Base-by-base conservation (phyloP, 2,113 vertebrate genomes). In the Spizaetus ornatus region DNA sequence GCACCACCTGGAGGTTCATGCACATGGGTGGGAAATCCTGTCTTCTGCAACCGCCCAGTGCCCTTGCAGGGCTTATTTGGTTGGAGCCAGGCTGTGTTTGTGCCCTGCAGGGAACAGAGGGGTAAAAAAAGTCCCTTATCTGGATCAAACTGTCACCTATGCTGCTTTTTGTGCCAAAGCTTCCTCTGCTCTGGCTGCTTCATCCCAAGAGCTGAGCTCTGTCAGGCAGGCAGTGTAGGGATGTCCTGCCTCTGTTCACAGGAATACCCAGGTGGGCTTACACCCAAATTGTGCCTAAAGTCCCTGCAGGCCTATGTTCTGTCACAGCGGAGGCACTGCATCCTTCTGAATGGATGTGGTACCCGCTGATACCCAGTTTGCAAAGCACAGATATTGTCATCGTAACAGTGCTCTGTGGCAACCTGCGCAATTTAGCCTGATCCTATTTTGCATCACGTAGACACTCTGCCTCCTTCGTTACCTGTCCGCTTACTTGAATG, bases 301-400 rank as follows among this genome's bases (percentile, higher is more conserved):
- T 22, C 65, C 31, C 45, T 56, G 42, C 26, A 25, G 36, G n/a
- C 14, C 36, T 52, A 5, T 13, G 27, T 32, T 70, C 36, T 8
- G 4, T 32, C 59, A 16, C 0, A 0, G 2, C 13, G 42, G 36
- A 74, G 21, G 18, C 25, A 53, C 43, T 61, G 31, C 12, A 34
- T 23, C 10, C 12, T 19, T 58, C 34, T 32, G 25, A 70, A 69
- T 3, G 21, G 25, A 48, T 26, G 71, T 22, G 20, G n/a, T 25
- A 62, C 21, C 34, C 31, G 34, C 25, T 48, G 74, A 90, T 29
- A 59, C 7, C 25, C 38, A 18, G 47, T 3, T 48, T 59, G 32
- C n/a, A 63, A 16, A 15, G 42, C 48, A 56, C 0, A 0, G 59
- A 9, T 70, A 36, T 27, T 67, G 47, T 23, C 32, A 43, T 32